Conservation (phyloP, 2,113 vertebrate species). For the Hippoglossus stenolepis region DNA sequence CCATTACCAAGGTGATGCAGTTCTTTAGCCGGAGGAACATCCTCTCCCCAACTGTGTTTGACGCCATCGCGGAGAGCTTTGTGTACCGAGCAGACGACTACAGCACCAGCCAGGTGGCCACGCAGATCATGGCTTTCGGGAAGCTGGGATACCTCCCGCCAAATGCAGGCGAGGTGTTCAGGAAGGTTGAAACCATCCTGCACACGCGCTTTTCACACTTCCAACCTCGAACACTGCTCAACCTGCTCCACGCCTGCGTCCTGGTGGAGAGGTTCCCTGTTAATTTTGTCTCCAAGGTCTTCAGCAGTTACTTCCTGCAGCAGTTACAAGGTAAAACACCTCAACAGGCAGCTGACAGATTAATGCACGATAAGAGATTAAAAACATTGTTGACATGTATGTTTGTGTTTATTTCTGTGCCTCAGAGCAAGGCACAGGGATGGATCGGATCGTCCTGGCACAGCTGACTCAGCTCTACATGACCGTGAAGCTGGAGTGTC, state of each 20-base stretch:
- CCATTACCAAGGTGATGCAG: constrained; percentile 81
- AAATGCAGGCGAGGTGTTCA: constrained; percentile 84
- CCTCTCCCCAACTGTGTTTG: constrained; percentile 84
- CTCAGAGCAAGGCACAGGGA: constrained; percentile 78
- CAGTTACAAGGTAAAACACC: constrained; percentile 87
- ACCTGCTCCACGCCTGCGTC: constrained; percentile 88
- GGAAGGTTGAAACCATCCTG: constrained; percentile 87
- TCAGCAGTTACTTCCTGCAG: constrained; percentile 90
- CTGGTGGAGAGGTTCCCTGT: constrained; percentile 89
- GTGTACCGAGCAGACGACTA: constrained; percentile 86
- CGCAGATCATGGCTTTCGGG: constrained; percentile 87
- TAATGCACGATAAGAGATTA: background rate
- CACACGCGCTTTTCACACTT: constrained; percentile 81
- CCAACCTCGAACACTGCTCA: constrained; percentile 85
- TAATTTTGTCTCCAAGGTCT: constrained; percentile 91
- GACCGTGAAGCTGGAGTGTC: constrained; percentile 89
- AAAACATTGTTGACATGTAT: background rate
- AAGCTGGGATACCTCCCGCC: constrained; percentile 90
- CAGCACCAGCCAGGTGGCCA: constrained; percentile 85
- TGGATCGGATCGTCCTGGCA: constrained; percentile 80
- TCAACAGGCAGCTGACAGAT: background rate
- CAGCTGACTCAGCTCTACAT: constrained; percentile 91
- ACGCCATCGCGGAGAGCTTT: constrained; percentile 88
- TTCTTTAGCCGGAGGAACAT: constrained; percentile 86
- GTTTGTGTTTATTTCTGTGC: background rate